Conservation (phyloP, 2,113 vertebrate genomes). For the Hydrolagus affinis region DNA sequence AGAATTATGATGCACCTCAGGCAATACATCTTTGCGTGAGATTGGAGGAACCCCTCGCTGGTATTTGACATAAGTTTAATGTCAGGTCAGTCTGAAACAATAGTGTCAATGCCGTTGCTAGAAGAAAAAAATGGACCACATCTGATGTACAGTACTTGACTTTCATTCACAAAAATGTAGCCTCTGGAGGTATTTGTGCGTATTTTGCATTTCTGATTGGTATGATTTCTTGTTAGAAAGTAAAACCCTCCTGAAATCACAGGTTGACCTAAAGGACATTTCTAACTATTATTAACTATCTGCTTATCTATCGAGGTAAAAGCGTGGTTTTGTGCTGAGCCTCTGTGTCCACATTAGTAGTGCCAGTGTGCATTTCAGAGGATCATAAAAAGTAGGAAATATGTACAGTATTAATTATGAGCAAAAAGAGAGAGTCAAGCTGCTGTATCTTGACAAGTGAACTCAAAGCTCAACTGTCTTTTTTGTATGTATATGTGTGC, state of each 20-base stretch:
- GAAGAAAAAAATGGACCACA: not conserved
- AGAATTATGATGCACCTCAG: not conserved
- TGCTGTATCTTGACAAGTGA: too few species aligned
- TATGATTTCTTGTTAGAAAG: not conserved
- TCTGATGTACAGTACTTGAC: not conserved
- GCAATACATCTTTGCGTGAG: not conserved
- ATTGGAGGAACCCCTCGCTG: not conserved
- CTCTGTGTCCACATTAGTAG: too few species aligned
- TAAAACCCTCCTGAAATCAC: not conserved
- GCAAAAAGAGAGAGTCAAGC: too few species aligned
- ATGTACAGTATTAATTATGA: too few species aligned
- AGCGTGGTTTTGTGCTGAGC: not conserved
- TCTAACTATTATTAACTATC: not conserved
- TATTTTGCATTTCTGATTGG: not conserved
- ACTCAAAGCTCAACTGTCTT: too few species aligned
- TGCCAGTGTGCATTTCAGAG: too few species aligned
- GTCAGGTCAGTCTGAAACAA: not conserved
- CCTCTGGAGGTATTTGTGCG: too few species aligned
- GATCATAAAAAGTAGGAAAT: too few species aligned
- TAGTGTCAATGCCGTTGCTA: not conserved
- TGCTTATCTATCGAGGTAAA: not conserved
- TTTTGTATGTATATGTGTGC: too few species aligned
- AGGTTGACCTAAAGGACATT: not conserved
- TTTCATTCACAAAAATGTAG: not conserved
- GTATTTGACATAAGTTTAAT: not conserved